Evolutionary conservation across 2,797 vertebrate genomes (phyloP).

Genomic region (Chrysocyon brachyurus): DNA sequence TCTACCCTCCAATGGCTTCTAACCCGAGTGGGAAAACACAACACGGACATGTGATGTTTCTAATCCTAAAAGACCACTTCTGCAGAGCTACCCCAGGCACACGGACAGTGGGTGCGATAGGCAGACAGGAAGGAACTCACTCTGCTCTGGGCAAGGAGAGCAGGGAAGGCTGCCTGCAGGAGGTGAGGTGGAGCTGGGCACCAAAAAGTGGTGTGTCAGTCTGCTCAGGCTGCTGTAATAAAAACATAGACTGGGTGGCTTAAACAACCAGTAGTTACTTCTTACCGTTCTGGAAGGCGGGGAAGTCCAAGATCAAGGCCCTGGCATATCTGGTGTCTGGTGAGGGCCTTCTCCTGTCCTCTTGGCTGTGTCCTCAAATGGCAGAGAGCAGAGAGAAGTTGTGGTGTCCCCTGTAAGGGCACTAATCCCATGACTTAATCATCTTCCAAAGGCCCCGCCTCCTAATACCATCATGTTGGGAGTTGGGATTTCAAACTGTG

Average conservation of each 20-base stretch:
- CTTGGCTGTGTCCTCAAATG: neutral
- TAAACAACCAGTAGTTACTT: neutral
- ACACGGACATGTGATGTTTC: neutral
- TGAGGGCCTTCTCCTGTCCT: neutral
- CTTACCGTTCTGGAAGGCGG: neutral
- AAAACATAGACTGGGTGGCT: neutral
- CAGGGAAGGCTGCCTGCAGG: neutral
- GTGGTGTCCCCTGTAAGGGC: neutral
- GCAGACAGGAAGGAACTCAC: neutral
- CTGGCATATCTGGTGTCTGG: neutral
- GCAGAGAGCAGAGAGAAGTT: neutral
- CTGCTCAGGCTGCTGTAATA: neutral
- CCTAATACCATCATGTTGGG: neutral
- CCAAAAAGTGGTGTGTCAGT: neutral
- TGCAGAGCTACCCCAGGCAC: neutral
- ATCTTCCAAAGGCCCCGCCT: neutral
- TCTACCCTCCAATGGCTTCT: neutral
- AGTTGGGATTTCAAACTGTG: neutral
- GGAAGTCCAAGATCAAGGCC: neutral
- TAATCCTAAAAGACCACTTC: neutral
- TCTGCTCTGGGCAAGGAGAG: neutral
- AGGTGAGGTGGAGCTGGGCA: neutral
- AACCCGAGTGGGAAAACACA: neutral
- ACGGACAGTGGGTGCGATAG: neutral
- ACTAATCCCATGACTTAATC: neutral